Percentiles rank a stretch among this genome's conserved stretches.
Conservation (phyloP, 2,888 invertebrate genomes). For the Abrostola tripartita region DNA sequence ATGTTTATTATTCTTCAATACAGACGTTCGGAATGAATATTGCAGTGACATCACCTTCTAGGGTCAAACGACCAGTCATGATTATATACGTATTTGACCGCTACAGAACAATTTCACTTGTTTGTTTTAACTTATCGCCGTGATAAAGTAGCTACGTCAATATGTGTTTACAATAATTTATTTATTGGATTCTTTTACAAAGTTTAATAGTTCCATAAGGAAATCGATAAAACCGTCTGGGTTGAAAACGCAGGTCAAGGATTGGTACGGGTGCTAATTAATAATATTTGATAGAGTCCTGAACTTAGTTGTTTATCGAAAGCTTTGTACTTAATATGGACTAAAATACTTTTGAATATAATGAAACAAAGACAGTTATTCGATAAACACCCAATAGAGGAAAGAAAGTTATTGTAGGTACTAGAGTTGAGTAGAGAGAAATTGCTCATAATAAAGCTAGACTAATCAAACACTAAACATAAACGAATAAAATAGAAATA, state of each 20-base stretch:
- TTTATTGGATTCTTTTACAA: constrained; percentile 58
- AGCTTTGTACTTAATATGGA: constrained; percentile 10
- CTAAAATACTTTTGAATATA: constrained; percentile 3
- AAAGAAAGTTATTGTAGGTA: constrained; percentile 18
- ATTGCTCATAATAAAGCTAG: constrained; percentile 21
- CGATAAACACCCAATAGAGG: not conserved
- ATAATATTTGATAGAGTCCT: constrained; percentile 6
- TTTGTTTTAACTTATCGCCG: constrained; percentile 56
- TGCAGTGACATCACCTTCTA: constrained; percentile 58
- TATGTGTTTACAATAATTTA: constrained; percentile 66
- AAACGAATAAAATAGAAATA: constrained; percentile 26
- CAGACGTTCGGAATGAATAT: constrained; percentile 34
- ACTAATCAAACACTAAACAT: constrained; percentile 25
- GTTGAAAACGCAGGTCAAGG: constrained; percentile 52
- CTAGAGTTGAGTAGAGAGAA: constrained; percentile 15
- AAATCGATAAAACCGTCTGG: constrained; percentile 65
- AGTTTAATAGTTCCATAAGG: constrained; percentile 56
- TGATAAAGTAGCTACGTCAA: constrained; percentile 68
- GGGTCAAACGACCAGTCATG: constrained; percentile 57
- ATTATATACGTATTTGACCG: constrained; percentile 61
- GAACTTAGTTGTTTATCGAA: constrained; percentile 14
- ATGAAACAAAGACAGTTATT: not conserved
- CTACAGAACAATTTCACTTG: constrained; percentile 57
- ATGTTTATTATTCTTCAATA: constrained; percentile 48
- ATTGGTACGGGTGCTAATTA: constrained; percentile 19